These are phyloP conservation scores for Pitta sordida DNA, from an alignment of 2,113 vertebrate genomes.

Conservation along the genomic window DNA sequence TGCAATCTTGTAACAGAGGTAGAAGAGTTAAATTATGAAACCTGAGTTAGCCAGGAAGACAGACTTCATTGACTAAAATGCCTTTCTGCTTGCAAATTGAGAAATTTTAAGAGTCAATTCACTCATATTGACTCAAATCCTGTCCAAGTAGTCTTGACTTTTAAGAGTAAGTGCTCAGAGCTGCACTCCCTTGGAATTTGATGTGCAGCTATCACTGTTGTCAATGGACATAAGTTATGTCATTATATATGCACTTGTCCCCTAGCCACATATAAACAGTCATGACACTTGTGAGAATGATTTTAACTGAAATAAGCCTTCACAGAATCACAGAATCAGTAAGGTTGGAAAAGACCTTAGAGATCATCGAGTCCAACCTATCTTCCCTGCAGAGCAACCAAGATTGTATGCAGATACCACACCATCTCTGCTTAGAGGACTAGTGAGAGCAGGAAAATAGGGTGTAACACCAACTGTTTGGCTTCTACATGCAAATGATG, in stretches of 20 bases:
- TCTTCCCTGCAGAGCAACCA: too few species aligned
- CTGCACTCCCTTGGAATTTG: not conserved
- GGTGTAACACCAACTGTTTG: not conserved
- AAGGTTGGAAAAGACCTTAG: too few species aligned
- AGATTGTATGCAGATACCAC: not conserved
- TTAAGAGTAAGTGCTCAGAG: not conserved
- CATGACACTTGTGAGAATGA: not conserved
- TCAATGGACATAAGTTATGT: not conserved
- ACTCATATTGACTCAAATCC: not conserved
- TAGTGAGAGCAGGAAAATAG: not conserved
- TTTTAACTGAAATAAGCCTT: not conserved
- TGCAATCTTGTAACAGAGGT: not conserved
- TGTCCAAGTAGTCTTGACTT: not conserved
- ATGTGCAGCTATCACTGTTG: not conserved
- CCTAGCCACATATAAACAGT: not conserved
- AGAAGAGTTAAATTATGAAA: not conserved
- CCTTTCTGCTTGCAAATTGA: not conserved
- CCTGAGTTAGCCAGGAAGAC: not conserved
- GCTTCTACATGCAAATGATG: constrained; percentile 32
- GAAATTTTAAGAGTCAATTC: not conserved
- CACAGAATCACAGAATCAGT: too few species aligned
- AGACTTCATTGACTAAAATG: not conserved
- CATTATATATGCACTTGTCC: not conserved
- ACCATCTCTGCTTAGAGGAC: not conserved
- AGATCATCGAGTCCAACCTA: too few species aligned